Evolutionary conservation across 2,888 invertebrate species (phyloP).

Genomic region (Brenthis ino): DNA sequence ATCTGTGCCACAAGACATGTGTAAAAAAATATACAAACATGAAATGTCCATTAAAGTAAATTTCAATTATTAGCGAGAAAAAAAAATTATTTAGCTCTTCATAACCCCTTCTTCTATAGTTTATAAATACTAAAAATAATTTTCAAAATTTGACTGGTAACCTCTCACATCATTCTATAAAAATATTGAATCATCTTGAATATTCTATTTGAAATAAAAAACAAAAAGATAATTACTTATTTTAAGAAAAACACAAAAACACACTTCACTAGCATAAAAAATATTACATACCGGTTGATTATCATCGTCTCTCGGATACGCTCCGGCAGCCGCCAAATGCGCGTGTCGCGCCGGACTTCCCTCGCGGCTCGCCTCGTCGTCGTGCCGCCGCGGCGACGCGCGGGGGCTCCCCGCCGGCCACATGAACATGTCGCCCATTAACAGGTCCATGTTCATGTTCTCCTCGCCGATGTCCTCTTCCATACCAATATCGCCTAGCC

Average conservation of each 20-base stretch:
- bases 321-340: conserved; percentile 42
- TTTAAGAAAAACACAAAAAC: neutral
- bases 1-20: neutral
- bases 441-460: conserved; percentile 83
- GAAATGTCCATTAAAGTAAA: neutral
- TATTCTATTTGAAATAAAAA: neutral
- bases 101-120: no score
- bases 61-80: no score
- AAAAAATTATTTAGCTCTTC: no score
- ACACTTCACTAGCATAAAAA: no score
- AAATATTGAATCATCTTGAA: no score
- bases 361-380: conserved; percentile 52
- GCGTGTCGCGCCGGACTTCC: conserved; percentile 49
- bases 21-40: neutral
- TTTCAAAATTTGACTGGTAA: no score
- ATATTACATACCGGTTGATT: conserved; percentile 38
- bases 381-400: conserved; percentile 51
- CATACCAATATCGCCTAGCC: conserved; percentile 82
- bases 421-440: conserved; percentile 86
- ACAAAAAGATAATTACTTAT: neutral
- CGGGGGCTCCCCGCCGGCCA: conserved; percentile 59
- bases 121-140: no score
- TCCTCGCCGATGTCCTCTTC: conserved; percentile 86
- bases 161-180: no score
- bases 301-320: conserved; percentile 53